Conservation (phyloP, 2,797 vertebrate species). For the Bucorvus abyssinicus region DNA sequence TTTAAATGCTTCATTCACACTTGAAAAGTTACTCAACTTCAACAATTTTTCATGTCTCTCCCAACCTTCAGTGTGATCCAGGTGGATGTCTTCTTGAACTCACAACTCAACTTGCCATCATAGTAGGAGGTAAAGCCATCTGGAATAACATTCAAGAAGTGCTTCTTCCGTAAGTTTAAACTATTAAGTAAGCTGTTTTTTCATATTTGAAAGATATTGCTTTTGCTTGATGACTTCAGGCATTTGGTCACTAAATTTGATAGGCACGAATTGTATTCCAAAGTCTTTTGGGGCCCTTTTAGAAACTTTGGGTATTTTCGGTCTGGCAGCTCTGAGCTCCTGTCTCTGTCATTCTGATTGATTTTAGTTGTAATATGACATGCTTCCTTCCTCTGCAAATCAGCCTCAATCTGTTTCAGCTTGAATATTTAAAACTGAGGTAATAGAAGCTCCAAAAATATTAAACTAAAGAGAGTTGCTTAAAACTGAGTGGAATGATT, state of each 20-base stretch:
- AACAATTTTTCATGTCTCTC: background rate
- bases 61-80: slow-evolving; percentile 86
- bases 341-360: background rate
- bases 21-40: background rate
- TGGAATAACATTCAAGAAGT: slow-evolving; percentile 97
- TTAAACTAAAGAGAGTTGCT: background rate
- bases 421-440: background rate
- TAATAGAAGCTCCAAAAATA: background rate
- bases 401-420: background rate
- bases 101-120: slow-evolving; percentile 90
- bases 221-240: background rate
- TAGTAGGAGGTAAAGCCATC: slow-evolving; percentile 95
- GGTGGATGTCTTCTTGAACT: slow-evolving; percentile 92
- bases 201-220: background rate
- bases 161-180: slow-evolving; percentile 86
- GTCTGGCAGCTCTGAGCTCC: background rate
- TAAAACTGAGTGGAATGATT: background rate
- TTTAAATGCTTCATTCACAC: background rate
- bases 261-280: background rate
- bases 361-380: background rate
- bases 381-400: background rate
- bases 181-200: background rate
- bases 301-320: background rate
- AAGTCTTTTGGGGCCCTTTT: background rate
- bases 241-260: background rate